phyloP scores from a whole-genome alignment of 2,113 vertebrate species.

The Leptosomus discolor region DNA sequence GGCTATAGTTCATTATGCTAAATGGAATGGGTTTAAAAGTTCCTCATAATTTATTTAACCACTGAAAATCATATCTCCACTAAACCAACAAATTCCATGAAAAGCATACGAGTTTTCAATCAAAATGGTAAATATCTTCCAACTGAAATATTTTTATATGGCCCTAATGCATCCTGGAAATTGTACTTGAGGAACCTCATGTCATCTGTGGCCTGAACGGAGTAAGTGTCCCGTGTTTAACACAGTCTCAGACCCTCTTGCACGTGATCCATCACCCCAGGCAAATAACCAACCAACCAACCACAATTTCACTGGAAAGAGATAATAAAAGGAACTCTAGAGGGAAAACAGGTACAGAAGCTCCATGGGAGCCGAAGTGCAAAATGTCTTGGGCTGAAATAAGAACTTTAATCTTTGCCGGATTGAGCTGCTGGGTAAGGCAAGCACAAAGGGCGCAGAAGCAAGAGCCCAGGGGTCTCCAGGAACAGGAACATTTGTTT shows the following conservation, averaged over 20 bases:
- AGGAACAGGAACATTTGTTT: accelerated
- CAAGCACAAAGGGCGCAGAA: neutral
- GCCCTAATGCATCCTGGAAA: neutral
- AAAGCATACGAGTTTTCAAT: neutral
- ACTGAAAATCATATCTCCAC: neutral
- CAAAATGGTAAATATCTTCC: neutral
- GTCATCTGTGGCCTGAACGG: neutral
- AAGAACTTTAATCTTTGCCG: neutral
- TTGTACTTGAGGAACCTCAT: neutral
- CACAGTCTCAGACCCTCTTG: neutral
- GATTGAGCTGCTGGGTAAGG: neutral
- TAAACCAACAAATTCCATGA: neutral
- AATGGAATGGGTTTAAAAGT: neutral
- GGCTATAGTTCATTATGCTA: neutral
- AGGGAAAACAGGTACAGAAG: neutral
- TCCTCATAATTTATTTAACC: neutral
- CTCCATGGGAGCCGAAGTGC: neutral
- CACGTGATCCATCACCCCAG: neutral
- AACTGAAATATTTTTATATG: neutral
- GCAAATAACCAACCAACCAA: neutral
- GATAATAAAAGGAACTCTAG: neutral
- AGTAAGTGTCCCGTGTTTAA: neutral
- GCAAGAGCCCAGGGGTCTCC: neutral
- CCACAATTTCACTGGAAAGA: neutral
- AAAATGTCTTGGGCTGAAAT: neutral